These are phyloP conservation scores for Onychostruthus taczanowskii DNA, from an alignment of 2,113 vertebrate genomes.

Conservation along the genomic window DNA sequence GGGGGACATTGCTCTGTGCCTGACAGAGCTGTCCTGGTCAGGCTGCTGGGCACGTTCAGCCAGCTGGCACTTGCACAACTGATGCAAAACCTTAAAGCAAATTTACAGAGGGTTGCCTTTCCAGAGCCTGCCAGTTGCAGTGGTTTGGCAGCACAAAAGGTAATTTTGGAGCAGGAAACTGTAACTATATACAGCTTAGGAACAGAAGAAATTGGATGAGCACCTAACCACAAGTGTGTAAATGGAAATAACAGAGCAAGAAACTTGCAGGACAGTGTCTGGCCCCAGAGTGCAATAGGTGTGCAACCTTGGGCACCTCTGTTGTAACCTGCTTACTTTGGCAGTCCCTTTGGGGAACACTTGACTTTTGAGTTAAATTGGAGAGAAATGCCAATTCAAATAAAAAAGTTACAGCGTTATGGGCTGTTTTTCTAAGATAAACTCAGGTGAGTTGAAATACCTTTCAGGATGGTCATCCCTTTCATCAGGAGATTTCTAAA, in stretches of 20 bases:
- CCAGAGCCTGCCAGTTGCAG: background rate
- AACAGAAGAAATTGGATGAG: background rate
- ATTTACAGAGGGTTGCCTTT: background rate
- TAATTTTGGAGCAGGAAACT: background rate
- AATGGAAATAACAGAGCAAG: background rate
- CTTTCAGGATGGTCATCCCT: background rate
- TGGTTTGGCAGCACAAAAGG: background rate
- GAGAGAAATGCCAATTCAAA: constrained; percentile 56
- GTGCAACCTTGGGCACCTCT: constrained; percentile 34
- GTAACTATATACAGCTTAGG: background rate
- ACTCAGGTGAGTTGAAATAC: background rate
- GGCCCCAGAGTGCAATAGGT: background rate
- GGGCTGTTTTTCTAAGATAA: constrained; percentile 45
- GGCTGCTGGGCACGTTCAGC: background rate
- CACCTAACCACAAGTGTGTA: background rate
- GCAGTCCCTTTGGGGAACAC: background rate
- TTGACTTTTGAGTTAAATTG: background rate
- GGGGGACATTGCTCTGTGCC: background rate
- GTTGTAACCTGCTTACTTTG: constrained; percentile 64
- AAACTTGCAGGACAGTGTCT: background rate
- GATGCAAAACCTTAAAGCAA: background rate
- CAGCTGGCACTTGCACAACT: background rate
- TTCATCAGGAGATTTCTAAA: constrained; percentile 39
- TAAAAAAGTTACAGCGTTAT: background rate
- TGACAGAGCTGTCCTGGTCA: background rate